A percentile compares a stretch with the other conserved stretches of the same genome.
Evolutionary conservation across 2,888 invertebrate genomes (phyloP).

Genomic region (Megaustenia siamemsis): DNA sequence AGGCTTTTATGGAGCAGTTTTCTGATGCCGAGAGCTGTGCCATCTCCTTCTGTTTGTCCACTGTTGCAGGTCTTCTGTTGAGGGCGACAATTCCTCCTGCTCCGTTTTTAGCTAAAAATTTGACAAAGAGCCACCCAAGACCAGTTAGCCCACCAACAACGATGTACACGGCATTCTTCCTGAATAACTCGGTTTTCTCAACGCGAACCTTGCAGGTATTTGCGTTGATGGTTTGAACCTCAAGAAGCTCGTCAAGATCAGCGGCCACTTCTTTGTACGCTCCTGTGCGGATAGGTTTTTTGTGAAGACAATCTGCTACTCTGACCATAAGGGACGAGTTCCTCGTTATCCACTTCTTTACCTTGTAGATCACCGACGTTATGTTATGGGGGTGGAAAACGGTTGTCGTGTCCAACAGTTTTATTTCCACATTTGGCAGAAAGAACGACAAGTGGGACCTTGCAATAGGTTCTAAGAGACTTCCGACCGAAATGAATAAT

Average conservation of each 20-base stretch:
- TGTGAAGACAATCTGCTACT: constrained; percentile 47
- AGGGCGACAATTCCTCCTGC: constrained; percentile 64
- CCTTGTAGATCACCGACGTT: constrained; percentile 1
- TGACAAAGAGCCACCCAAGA: constrained; percentile 68
- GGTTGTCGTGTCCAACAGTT: constrained; percentile 30
- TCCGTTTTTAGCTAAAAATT: constrained; percentile 60
- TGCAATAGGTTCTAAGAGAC: constrained; percentile 33
- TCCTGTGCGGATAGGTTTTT: constrained; percentile 23
- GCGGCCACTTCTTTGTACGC: constrained; percentile 31
- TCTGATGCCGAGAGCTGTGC: constrained; percentile 43
- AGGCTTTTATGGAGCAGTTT: constrained; percentile 55
- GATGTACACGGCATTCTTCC: constrained; percentile 62
- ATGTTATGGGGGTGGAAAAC: constrained; percentile 47
- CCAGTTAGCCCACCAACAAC: constrained; percentile 70
- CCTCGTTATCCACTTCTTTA: constrained; percentile 49
- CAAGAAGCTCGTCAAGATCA: constrained; percentile 51
- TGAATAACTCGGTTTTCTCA: constrained; percentile 55
- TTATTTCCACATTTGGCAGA: constrained; percentile 48
- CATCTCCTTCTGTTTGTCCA: constrained; percentile 55
- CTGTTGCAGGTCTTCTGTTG: constrained; percentile 59
- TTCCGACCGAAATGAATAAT: constrained; percentile 20
- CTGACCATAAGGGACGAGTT: constrained; percentile 33
- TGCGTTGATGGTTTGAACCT: constrained; percentile 33
- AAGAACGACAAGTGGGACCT: constrained; percentile 45
- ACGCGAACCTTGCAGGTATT: constrained; percentile 44